Base-by-base conservation (phyloP, 2,113 vertebrate genomes). In the Malurus cyaneus region DNA sequence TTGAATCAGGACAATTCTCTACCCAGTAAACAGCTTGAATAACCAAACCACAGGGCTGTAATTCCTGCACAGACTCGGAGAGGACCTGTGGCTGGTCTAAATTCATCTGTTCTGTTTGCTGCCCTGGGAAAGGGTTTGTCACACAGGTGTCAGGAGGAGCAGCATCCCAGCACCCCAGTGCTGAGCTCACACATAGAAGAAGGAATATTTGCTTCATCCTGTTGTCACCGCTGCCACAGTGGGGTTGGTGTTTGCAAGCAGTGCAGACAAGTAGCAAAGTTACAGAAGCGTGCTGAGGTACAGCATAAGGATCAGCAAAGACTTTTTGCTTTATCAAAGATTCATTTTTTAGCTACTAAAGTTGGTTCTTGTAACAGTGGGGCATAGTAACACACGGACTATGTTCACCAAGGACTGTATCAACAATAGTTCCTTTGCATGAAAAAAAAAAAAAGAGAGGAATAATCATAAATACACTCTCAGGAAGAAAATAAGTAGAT, bases 401-500 rank as follows among this genome's bases (percentile, higher is more conserved):
- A n/a, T 47, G 39, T 80, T 72, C 34, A 83, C 28, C 18, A 50
- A 50, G 19, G 34, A 50, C 49, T 80, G 21, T 21, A 57, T 21
- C 44, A 65, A 89, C 23, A 79, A n/a, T 2, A 31, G 42, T 14
- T 77, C 11, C 11, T 80, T 69, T 57, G 41, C 65, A 60, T 65
- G 18, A 17, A 14, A 47, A 79, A 54, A 66, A 46, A 72, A 67
- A 72, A 72, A 42, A 12, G 5, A 54, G 8, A 82, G 8, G 12
- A 71, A 85, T 60, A 91, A 54, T 11, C 18, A 62, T 15, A 72
- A 85, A 62, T 39, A 13, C 34, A 26, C 28, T 54, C 34, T 60
- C 34, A 82, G 62, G 46, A 89, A 92, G 34, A 77, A 89, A 96
- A 85, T 8, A 64, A 79, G 65, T 57, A 84, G 18, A 70, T 66